Evolutionary conservation across 2,888 invertebrate genomes (phyloP).

Genomic region (Leucoptera coffeella): DNA sequence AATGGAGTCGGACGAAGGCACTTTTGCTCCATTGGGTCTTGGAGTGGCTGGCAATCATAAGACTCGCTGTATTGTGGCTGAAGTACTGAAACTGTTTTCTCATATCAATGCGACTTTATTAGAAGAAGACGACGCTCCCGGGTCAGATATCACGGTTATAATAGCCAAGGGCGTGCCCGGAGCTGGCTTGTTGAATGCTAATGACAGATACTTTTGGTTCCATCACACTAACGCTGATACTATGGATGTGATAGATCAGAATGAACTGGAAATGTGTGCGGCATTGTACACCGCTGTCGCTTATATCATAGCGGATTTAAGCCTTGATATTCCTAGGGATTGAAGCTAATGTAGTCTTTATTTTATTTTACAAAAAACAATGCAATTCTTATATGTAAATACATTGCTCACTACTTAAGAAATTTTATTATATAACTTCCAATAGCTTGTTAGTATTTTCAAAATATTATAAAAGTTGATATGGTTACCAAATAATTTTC

Average conservation of each 20-base stretch:
- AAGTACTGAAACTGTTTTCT: constrained; percentile 59
- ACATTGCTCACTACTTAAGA: no score
- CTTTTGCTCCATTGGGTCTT: constrained; percentile 68
- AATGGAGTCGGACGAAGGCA: constrained; percentile 80
- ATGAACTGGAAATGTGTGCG: constrained; percentile 63
- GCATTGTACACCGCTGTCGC: constrained; percentile 75
- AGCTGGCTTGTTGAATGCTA: constrained; percentile 61
- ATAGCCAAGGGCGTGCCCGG: constrained; percentile 62
- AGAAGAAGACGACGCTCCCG: constrained; percentile 34
- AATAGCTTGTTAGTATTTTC: no score
- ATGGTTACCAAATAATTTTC: no score
- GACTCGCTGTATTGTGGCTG: constrained; percentile 61
- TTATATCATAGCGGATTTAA: constrained; percentile 73
- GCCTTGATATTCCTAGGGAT: constrained; percentile 52
- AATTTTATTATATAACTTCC: no score
- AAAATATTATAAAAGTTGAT: no score
- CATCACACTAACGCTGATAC: constrained; percentile 78
- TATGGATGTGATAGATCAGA: constrained; percentile 67
- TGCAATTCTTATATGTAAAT: no score
- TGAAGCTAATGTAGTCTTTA: no score
- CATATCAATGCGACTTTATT: constrained; percentile 63
- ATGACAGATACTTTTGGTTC: constrained; percentile 65
- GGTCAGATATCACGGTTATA: constrained; percentile 66
- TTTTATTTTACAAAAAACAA: no score
- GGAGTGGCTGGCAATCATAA: constrained; percentile 56